Evolutionary conservation across 1,140 invertebrate species (phyloP).

Genomic region (Drosophila athabasca): DNA sequence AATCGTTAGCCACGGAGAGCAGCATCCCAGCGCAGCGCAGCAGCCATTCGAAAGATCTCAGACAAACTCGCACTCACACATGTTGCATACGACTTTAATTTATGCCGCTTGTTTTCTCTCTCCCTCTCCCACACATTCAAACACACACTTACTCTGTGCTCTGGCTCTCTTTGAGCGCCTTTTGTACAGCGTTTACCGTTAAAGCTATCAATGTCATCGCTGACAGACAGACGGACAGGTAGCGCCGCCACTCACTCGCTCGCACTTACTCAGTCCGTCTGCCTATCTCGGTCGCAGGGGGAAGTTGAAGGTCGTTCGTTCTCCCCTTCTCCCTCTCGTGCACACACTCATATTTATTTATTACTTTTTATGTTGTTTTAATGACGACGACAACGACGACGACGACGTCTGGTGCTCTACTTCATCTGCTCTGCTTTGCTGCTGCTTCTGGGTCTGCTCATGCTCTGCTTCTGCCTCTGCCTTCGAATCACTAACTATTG

Average conservation of each 20-base stretch:
- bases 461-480: slow-evolving; percentile 44
- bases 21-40: too few species aligned
- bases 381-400: slow-evolving; percentile 64
- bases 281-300: slow-evolving; percentile 31
- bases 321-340: slow-evolving; percentile 51
- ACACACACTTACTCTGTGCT: slow-evolving; percentile 9
- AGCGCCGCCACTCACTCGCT: slow-evolving; percentile 43
- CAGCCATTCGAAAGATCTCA: slow-evolving; percentile 51
- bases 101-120: slow-evolving; percentile 58
- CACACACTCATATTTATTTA: slow-evolving; percentile 78
- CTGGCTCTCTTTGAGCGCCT: slow-evolving; percentile 40
- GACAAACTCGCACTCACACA: slow-evolving; percentile 59
- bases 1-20: slow-evolving; percentile 60
- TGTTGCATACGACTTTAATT: slow-evolving; percentile 77
- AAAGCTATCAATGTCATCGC: slow-evolving; percentile 76
- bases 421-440: slow-evolving; percentile 40
- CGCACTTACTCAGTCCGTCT: slow-evolving; percentile 43
- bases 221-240: slow-evolving; percentile 63
- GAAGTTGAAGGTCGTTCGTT: slow-evolving; percentile 81
- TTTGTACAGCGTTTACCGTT: slow-evolving; percentile 67
- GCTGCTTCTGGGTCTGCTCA: slow-evolving; percentile 40
- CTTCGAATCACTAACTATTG: slow-evolving; percentile 41
- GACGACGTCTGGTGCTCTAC: slow-evolving; percentile 54
- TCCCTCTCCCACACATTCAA: neutral
- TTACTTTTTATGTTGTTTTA: slow-evolving; percentile 82